phyloP scores from a whole-genome alignment of 1,140 invertebrate genomes.

The Asbolus verrucosus region DNA sequence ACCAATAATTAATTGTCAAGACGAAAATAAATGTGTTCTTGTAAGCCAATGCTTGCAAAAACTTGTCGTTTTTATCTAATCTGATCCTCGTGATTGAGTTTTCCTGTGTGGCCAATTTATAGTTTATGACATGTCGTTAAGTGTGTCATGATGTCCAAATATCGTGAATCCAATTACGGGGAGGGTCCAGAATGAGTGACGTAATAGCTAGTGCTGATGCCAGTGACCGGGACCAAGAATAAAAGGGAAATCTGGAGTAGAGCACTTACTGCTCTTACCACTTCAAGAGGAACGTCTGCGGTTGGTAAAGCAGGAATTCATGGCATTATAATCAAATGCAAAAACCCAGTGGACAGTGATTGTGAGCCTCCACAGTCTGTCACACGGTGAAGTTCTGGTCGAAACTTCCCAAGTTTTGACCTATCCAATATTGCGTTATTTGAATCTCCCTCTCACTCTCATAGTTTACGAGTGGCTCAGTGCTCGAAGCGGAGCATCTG shows the following conservation, averaged over 20 bases:
- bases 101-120: conserved; percentile 36
- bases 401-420: conserved; percentile 20
- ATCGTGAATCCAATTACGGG: conserved; percentile 32
- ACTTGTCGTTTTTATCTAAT: conserved; percentile 30
- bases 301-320: neutral
- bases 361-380: conserved; percentile 10
- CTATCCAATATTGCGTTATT: conserved; percentile 27
- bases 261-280: neutral
- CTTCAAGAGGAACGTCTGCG: conserved; percentile 4
- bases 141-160: conserved; percentile 27
- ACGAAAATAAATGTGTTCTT: conserved; percentile 1
- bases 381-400: neutral
- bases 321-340: conserved; percentile 1
- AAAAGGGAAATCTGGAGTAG: neutral
- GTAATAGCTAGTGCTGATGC: conserved; percentile 19
- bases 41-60: neutral
- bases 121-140: conserved; percentile 28
- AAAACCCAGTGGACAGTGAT: neutral
- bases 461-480: conserved; percentile 42
- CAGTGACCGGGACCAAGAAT: conserved; percentile 23
- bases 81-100: conserved; percentile 10
- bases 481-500: conserved; percentile 38
- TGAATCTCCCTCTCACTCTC: conserved; percentile 31
- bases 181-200: conserved; percentile 14
- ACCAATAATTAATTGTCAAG: neutral